A percentile compares a stretch with the other conserved stretches of the same genome.
Evolutionary conservation across 1,140 invertebrate genomes (phyloP).

Genomic region (Ladona fulva): DNA sequence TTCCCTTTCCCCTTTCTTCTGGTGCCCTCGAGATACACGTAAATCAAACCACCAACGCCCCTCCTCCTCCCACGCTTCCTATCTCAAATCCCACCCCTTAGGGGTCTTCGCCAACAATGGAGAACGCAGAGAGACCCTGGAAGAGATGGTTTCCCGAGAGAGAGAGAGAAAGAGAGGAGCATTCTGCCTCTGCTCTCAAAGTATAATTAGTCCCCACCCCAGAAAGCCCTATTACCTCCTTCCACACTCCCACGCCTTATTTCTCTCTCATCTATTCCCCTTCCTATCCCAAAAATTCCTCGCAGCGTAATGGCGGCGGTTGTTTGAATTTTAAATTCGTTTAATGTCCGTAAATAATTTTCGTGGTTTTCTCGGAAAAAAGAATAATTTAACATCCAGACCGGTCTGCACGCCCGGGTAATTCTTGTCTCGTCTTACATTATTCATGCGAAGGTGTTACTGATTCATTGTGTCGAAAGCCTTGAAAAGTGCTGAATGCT

Average conservation of each 20-base stretch:
- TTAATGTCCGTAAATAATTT: constrained; percentile 7
- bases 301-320: background rate
- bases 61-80: background rate
- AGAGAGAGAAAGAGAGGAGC: background rate
- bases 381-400: background rate
- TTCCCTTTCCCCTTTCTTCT: background rate
- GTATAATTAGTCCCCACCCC: constrained; percentile 2
- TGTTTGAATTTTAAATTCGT: background rate
- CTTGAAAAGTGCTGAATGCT: constrained; percentile 5
- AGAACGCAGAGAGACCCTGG: background rate
- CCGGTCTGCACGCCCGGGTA: background rate
- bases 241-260: no score
- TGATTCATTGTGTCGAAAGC: background rate
- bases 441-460: background rate
- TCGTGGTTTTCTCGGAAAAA: background rate
- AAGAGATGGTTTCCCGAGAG: background rate
- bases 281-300: background rate
- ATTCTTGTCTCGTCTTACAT: background rate
- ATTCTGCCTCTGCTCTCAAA: background rate
- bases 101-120: background rate
- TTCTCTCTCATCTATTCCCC: background rate
- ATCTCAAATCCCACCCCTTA: background rate
- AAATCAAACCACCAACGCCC: background rate
- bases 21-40: background rate
- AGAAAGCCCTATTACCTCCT: background rate